Percentiles rank a stretch among this genome's conserved stretches.
Conservation (phyloP, 2,113 vertebrate species). For the Sinocyclocheilus maitianheensis region DNA sequence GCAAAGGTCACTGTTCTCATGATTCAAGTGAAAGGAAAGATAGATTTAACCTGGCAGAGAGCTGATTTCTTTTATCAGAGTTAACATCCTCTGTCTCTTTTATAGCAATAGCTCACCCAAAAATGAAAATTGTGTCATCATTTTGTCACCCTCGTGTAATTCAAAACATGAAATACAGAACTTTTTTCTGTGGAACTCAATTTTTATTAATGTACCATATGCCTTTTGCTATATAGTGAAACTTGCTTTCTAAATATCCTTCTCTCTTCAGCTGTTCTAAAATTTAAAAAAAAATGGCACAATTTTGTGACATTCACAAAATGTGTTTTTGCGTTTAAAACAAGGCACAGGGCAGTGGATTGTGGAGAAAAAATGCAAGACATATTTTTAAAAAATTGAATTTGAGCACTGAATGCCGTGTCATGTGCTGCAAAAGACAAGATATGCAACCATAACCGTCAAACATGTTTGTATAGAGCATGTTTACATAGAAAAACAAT, state of each 20-base stretch:
- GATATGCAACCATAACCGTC: not conserved
- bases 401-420: not conserved
- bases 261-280: not conserved
- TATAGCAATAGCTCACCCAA: not conserved
- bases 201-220: not conserved
- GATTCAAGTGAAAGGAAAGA: conserved; percentile 23
- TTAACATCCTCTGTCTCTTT: not conserved
- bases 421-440: not conserved
- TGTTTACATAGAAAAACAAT: not conserved
- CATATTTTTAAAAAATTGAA: not conserved
- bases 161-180: not conserved
- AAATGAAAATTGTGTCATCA: not conserved
- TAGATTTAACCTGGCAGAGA: conserved; percentile 12
- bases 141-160: not conserved
- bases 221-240: not conserved
- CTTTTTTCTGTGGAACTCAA: not conserved
- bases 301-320: not conserved
- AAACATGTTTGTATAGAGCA: not conserved
- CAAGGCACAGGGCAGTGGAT: not conserved
- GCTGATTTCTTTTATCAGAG: not conserved
- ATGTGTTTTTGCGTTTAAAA: not conserved
- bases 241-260: not conserved
- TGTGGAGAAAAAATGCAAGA: not conserved
- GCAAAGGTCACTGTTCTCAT: conserved; percentile 46
- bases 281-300: not conserved